Evolutionary conservation across 1,140 invertebrate species (phyloP).

Genomic region (Anagrus nilaparvatae): DNA sequence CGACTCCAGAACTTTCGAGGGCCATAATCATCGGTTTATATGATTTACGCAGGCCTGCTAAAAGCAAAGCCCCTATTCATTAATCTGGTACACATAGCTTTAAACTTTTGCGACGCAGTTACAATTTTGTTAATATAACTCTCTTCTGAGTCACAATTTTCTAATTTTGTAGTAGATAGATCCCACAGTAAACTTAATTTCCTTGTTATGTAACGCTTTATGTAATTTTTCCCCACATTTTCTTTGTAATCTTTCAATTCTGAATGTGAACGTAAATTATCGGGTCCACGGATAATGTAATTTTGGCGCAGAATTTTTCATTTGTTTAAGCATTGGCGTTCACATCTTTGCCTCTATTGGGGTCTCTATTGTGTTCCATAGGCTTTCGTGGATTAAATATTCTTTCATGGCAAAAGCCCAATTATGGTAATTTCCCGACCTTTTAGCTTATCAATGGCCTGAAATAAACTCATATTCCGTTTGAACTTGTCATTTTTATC

Average conservation of each 20-base stretch:
- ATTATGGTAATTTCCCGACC: neutral
- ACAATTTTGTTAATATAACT: slow-evolving; percentile 7
- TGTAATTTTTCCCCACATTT: slow-evolving; percentile 10
- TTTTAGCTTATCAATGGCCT: neutral
- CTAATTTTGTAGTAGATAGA: neutral
- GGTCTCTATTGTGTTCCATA: neutral
- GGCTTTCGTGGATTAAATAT: neutral
- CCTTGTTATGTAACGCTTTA: slow-evolving; percentile 2
- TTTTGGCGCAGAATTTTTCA: no score
- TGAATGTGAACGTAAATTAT: slow-evolving; percentile 6
- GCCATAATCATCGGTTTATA: slow-evolving; percentile 36
- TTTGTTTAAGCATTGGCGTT: slow-evolving; percentile 22
- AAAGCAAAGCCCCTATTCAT: slow-evolving; percentile 5
- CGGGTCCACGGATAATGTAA: neutral
- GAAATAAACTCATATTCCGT: no score
- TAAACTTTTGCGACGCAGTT: slow-evolving; percentile 1
- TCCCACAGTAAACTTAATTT: slow-evolving; percentile 2
- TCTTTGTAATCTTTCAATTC: slow-evolving; percentile 6
- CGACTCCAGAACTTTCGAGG: slow-evolving; percentile 26
- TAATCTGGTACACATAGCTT: neutral
- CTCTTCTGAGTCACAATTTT: neutral
- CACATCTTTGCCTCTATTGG: slow-evolving; percentile 13
- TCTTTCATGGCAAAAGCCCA: neutral
- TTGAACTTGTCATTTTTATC: no score
- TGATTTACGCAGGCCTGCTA: slow-evolving; percentile 14